Base-by-base conservation (phyloP, 2,888 invertebrate genomes). In the Cephus runcator region DNA sequence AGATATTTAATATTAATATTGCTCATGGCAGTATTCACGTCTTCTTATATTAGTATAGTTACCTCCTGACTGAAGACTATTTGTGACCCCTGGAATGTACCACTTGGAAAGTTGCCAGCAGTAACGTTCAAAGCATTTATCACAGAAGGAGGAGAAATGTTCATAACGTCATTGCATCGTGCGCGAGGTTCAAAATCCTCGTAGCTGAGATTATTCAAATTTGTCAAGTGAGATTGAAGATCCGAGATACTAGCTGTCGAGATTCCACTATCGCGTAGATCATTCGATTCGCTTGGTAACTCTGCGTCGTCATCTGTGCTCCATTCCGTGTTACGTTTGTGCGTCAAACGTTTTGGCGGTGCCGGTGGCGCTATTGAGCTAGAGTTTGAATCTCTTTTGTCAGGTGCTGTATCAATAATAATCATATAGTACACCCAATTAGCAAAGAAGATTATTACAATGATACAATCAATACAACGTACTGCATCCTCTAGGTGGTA, bases 401-500 rank as follows among this genome's bases (percentile, higher is more conserved):
- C 94, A 1, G 93, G 93, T 33, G 93, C 93, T 93, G 81, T 40
- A 89, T 85, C 77, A 81, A 75, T 78, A 12, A 36, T 73, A 73
- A 77, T 69, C 68, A 56, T 69, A 77, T 9, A 23, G n/a, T 12
- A 69, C 69, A 56, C 56, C 34, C 35, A 35, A 73, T 71, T 40
- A 34, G n/a, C 23, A 23, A 9, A 56, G 23, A 56, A 56, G 56
- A 56, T 23, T 23, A 56, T 23, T 56, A 9, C 0, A 31, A n/a
- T 40, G 23, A 69, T 75, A 75, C 73, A 56, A 75, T 33, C 11
- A 56, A 69, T 23, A 69, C 69, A 33, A 87, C 92, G 89, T 90
- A 95, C 95, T 95, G 83, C 95, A 95, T 11, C 96, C 96, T 80
- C 97, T 92, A 0, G 97, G 97, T 4, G 97, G 97, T 78, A 97